Evolutionary conservation across 2,888 invertebrate species (phyloP), one percentile per base, ranked within the genome.

Genomic region (Eupithecia subumbrata): DNA sequence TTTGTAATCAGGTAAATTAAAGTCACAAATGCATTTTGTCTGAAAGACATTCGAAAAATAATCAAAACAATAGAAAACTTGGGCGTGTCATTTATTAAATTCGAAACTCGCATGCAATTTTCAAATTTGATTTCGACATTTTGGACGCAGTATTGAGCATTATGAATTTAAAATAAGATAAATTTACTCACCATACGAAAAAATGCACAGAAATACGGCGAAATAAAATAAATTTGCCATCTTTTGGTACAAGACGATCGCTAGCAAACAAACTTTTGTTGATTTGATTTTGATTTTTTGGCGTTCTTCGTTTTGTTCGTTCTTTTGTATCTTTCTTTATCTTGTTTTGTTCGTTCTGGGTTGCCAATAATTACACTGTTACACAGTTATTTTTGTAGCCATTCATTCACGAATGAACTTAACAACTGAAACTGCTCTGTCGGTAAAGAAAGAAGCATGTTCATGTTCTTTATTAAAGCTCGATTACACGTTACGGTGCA

Each of bases 121-220:
- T 73, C n/a, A 8, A 18, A 48, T 76, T 72, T 63, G 22, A 48
- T 45, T 56, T 8, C n/a, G 25, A 73, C 16, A n/a, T 73, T 60
- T 69, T 66, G 22, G 22, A 12, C 12, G 7, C 22, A 18, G 12
- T 64, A 7, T 18, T 18, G 8, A 4, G n/a, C 63, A 16, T 30
- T 30, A 16, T 30, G 16, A 14, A n/a, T 52, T 64, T 73, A 40
- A 14, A 48, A 14, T 37, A 37, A 0, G 14, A 12, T 22, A 14
- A 71, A 80, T 84, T 84, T 70, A 89, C 92, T 92, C 78, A 93
- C 92, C 91, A 75, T 82, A 78, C 37, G 84, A 74, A 52, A 82
- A 72, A 73, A 89, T 80, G 83, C 85, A 88, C 73, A 89, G 74
- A 74, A 90, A 67, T 75, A 90, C 69, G 69, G 84, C 60, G 67